Base-by-base conservation (phyloP, 2,888 invertebrate genomes). In the Lampropteryx suffumata region DNA sequence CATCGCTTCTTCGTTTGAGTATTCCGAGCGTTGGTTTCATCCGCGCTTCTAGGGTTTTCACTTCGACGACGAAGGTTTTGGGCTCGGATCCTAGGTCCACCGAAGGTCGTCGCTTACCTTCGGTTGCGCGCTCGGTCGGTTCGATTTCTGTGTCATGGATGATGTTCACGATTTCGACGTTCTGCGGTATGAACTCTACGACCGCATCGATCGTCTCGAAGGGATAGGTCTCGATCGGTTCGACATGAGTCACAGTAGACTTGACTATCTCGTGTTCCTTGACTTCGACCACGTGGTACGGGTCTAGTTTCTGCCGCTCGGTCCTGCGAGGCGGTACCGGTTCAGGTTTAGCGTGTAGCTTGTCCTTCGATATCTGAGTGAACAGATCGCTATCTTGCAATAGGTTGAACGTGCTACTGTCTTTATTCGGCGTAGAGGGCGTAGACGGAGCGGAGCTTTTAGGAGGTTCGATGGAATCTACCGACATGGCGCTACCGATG, bases 181-280 rank as follows among this genome's bases (percentile, higher is more conserved):
- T 86, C 56, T 89, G 91, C 27, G 92, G 92, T 24, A 91, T 82
- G 62, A 92, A 90, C 11, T 91, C 90, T 41, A 90, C 86, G 1
- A 89, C 90, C 28, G 91, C 86, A 65, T 92, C 92, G 35, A 89
- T 68, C n/a, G 89, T 81, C 50, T 91, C 91, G 0, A 90, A 5
- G 5, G 44, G 35, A 1, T 11, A 17, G 4, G 11, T 86, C 0
- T 91, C 91, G 65, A 70, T 65, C 9, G 80, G 76, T 39, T 82
- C 81, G n/a, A 69, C 65, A 10, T 80, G 73, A 44, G 69, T 71
- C 14, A 94, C 93, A 50, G 92, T 91, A 10, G 93, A 92, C 70
- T 94, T 93, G 0, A 93, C 80, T 40, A 95, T 93, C 76, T 95
- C 94, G 68, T 91, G 92, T 67, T 93, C 94, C 57, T 91, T 93